A percentile compares a stretch with the other conserved stretches of the same genome.
These are phyloP conservation scores for Teleopsis dalmanni DNA, from an alignment of 1,140 invertebrate genomes.

Conservation along the genomic window DNA sequence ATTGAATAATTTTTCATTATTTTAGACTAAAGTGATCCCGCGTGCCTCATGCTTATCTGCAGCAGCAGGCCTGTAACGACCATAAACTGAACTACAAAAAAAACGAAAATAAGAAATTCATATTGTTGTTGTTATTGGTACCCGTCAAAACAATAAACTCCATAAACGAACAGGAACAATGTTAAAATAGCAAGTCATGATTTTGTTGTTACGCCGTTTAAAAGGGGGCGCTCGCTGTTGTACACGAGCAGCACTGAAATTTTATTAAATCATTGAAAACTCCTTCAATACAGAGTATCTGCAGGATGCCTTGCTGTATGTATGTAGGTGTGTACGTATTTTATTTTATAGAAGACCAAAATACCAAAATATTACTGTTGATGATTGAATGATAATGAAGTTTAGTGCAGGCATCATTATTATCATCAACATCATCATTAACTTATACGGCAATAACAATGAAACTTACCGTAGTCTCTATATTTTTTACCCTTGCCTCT, in stretches of 20 bases:
- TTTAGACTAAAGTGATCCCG: slow-evolving; percentile 17
- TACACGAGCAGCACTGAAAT: slow-evolving; percentile 33
- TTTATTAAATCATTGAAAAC: neutral
- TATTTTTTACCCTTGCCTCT: too few species aligned
- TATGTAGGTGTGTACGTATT: neutral
- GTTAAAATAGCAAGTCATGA: slow-evolving; percentile 43
- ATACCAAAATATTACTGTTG: neutral
- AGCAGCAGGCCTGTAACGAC: slow-evolving; percentile 30
- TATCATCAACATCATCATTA: too few species aligned
- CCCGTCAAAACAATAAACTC: slow-evolving; percentile 39
- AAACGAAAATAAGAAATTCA: neutral
- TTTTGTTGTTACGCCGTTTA: slow-evolving; percentile 44
- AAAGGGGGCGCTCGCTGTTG: slow-evolving; percentile 43
- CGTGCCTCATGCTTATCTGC: neutral
- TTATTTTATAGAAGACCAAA: neutral
- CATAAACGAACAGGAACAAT: slow-evolving; percentile 26
- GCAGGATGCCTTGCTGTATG: neutral
- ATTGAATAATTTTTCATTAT: slow-evolving; percentile 45
- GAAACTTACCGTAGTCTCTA: too few species aligned
- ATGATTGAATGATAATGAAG: too few species aligned
- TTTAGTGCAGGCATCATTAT: too few species aligned
- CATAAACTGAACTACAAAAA: slow-evolving; percentile 42
- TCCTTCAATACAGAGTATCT: neutral
- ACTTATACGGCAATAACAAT: too few species aligned
- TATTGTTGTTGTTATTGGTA: neutral